phyloP scores from a whole-genome alignment of 1,140 invertebrate species.

The Drosophila bipectinata region DNA sequence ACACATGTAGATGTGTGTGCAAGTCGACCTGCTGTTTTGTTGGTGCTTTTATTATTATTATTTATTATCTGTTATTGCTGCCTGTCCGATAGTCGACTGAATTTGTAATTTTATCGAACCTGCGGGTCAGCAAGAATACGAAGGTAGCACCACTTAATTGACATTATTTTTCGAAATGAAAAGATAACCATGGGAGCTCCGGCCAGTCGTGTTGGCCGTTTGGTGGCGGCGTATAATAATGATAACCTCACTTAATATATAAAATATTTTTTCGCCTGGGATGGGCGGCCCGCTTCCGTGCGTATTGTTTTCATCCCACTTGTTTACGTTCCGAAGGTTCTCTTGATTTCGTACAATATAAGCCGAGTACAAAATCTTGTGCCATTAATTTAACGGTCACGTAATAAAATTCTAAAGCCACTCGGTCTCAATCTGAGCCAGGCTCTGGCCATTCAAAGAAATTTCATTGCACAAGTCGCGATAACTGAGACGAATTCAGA shows the following conservation, averaged over 20 bases:
- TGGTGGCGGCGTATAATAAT: slow-evolving; percentile 22
- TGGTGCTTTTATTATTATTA: slow-evolving; percentile 14
- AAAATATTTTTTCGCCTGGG: slow-evolving; percentile 29
- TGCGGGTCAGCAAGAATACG: slow-evolving; percentile 31
- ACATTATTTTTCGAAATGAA: slow-evolving; percentile 42
- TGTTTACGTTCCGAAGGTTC: slow-evolving; percentile 27
- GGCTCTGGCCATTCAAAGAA: slow-evolving; percentile 52
- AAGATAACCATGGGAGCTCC: slow-evolving; percentile 45
- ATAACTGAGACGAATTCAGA: slow-evolving; percentile 22
- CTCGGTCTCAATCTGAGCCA: slow-evolving; percentile 14
- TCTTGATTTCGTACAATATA: slow-evolving; percentile 3
- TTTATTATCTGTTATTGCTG: slow-evolving; percentile 32
- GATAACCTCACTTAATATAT: slow-evolving; percentile 27
- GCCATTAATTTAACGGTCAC: slow-evolving; percentile 66
- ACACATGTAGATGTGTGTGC: not conserved
- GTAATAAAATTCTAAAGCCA: slow-evolving; percentile 71
- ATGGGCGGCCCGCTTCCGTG: slow-evolving; percentile 31
- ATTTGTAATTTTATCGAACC: slow-evolving; percentile 51
- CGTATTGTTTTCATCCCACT: slow-evolving; percentile 40
- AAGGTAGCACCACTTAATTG: slow-evolving; percentile 48
- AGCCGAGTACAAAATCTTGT: slow-evolving; percentile 42
- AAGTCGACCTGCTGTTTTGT: slow-evolving; percentile 6
- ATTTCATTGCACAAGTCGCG: slow-evolving; percentile 62
- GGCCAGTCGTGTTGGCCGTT: slow-evolving; percentile 22
- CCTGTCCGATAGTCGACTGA: slow-evolving; percentile 27